phyloP scores from a whole-genome alignment of 2,797 vertebrate species.

The Streptopelia turtur region DNA sequence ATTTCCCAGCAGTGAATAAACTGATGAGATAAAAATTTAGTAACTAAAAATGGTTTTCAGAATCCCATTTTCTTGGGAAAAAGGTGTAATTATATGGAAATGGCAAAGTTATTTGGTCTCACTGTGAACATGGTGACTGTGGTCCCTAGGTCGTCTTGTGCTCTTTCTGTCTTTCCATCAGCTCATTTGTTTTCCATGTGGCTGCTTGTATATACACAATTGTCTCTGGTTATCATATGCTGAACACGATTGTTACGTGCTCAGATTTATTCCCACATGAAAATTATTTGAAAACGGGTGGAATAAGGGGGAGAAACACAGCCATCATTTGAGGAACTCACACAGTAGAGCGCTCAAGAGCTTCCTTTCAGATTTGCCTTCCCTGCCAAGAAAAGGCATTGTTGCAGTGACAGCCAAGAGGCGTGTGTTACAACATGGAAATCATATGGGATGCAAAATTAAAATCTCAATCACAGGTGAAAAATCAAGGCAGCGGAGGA shows the following conservation, averaged over 20 bases:
- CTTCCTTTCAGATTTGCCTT: conserved; percentile 45
- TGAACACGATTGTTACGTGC: conserved; percentile 8
- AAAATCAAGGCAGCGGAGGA: not conserved
- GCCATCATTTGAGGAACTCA: not conserved
- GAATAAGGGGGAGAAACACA: conserved; percentile 39
- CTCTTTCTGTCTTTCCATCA: conserved; percentile 18
- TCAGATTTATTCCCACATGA: conserved; percentile 59
- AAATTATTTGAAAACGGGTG: conserved; percentile 11
- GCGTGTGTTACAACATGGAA: conserved; percentile 43
- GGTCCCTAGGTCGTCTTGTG: not conserved
- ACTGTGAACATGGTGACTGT: not conserved
- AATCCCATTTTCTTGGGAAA: not conserved
- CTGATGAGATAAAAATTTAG: not conserved
- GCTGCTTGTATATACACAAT: conserved; percentile 10
- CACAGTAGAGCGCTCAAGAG: conserved; percentile 37
- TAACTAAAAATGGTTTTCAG: not conserved
- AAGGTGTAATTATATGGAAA: not conserved
- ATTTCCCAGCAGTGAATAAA: not conserved
- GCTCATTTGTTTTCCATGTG: conserved; percentile 40
- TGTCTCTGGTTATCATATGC: conserved; percentile 47
- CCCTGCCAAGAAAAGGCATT: conserved; percentile 54
- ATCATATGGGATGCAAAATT: conserved; percentile 50
- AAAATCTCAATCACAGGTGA: conserved; percentile 57
- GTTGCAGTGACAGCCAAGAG: conserved; percentile 46
- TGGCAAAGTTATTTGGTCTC: conserved; percentile 7